These are phyloP conservation scores for Zootoca vivipara DNA, from an alignment of 2,113 vertebrate species.

Conservation along the genomic window DNA sequence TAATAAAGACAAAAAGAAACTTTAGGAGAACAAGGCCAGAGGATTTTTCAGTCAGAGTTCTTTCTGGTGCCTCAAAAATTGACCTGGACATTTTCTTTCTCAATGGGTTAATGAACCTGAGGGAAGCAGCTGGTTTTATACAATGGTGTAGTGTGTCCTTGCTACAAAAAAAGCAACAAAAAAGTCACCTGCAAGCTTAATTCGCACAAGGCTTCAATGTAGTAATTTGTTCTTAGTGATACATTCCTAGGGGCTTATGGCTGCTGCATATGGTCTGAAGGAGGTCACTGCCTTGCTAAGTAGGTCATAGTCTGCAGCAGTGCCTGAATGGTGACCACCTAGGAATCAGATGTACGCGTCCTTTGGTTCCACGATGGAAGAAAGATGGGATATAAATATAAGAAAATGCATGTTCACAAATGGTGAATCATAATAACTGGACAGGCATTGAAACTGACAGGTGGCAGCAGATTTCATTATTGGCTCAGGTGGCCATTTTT, in stretches of 20 bases:
- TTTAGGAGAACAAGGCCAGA: neutral
- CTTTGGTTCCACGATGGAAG: neutral
- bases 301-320: too few relatives aligned
- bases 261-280: neutral
- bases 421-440: neutral
- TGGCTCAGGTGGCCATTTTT: neutral
- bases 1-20: neutral
- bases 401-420: neutral
- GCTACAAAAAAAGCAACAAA: neutral
- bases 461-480: neutral
- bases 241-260: fast-evolving
- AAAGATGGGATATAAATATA: too few relatives aligned
- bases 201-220: neutral
- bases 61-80: neutral
- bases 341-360: too few relatives aligned
- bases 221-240: neutral
- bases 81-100: neutral
- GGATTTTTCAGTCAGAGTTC: neutral
- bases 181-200: neutral
- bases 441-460: neutral
- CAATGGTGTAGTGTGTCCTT: neutral
- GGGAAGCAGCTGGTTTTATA: neutral
- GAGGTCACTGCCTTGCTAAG: too few relatives aligned
- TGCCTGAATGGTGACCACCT: too few relatives aligned
- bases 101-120: neutral